Percentiles rank a stretch among this genome's conserved stretches.
These are phyloP conservation scores for Characodon lateralis DNA, from an alignment of 2,797 vertebrate species.

Conservation along the genomic window DNA sequence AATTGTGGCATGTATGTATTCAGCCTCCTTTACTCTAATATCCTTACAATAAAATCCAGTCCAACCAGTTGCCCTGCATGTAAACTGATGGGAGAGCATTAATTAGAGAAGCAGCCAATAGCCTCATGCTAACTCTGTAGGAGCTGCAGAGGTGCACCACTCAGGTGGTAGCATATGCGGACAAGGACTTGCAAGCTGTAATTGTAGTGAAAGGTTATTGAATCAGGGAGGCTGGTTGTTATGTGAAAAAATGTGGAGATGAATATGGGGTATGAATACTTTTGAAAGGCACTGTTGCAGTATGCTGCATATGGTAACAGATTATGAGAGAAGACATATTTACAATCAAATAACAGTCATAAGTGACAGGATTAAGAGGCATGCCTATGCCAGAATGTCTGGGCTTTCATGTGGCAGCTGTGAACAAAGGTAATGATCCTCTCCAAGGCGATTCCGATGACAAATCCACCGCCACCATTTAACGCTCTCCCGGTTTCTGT, in stretches of 20 bases:
- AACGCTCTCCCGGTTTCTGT: conserved; percentile 49
- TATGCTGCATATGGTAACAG: conserved; percentile 13
- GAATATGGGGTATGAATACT: background rate
- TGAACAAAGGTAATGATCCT: conserved; percentile 63
- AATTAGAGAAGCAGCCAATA: background rate
- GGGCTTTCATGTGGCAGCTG: conserved; percentile 59
- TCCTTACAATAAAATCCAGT: background rate
- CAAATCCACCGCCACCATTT: conserved; percentile 44
- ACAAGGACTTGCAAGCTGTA: background rate
- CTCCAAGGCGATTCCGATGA: conserved; percentile 52
- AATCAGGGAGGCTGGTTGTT: background rate
- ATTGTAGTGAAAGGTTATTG: background rate
- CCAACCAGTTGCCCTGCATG: background rate
- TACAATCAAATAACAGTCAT: conserved; percentile 19
- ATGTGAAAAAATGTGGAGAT: too few relatives aligned
- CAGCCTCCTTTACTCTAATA: background rate
- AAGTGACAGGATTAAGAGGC: background rate
- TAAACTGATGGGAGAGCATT: background rate
- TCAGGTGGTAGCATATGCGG: background rate
- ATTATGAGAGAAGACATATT: conserved; percentile 47
- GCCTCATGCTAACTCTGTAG: background rate
- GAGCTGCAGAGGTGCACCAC: background rate
- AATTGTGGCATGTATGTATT: background rate
- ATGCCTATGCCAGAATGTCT: background rate
- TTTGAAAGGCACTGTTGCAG: background rate